Conservation (phyloP, 2,888 invertebrate genomes). For the Ctenicera cuprea region DNA sequence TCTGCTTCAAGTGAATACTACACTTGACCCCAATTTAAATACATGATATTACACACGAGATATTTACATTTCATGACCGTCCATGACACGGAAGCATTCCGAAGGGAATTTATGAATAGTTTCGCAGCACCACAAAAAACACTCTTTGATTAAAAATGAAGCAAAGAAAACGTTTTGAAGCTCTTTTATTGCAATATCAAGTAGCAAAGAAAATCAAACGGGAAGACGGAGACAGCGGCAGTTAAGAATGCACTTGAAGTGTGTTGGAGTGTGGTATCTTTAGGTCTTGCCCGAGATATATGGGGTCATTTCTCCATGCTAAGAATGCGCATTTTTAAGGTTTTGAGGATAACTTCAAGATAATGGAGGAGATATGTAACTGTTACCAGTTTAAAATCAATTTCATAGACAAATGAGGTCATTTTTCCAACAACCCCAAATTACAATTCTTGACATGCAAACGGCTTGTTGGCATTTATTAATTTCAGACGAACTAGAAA, state of each 20-base stretch:
- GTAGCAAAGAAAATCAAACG: neutral
- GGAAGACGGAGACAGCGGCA: conserved; percentile 5
- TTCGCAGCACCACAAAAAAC: neutral
- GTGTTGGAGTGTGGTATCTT: conserved; percentile 34
- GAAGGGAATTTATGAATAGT: conserved; percentile 22
- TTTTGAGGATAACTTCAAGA: conserved; percentile 5
- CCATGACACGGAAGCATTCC: conserved; percentile 24
- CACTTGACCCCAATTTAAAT: conserved; percentile 51
- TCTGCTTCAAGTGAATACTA: conserved; percentile 18
- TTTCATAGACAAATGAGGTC: neutral
- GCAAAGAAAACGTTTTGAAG: neutral
- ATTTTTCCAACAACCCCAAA: neutral
- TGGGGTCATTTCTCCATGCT: conserved; percentile 31
- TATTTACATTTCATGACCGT: conserved; percentile 35
- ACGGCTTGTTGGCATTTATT: neutral
- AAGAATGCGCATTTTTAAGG: conserved; percentile 28
- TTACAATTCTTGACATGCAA: neutral
- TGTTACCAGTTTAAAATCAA: neutral
- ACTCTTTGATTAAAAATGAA: neutral
- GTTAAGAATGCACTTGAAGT: conserved; percentile 32
- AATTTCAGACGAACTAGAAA: neutral
- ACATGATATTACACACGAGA: conserved; percentile 35
- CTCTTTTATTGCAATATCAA: conserved; percentile 5
- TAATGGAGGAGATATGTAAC: neutral
- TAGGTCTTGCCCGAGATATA: conserved; percentile 30